Evolutionary conservation across 2,113 vertebrate genomes (phyloP).

Genomic region (Callospermophilus lateralis): DNA sequence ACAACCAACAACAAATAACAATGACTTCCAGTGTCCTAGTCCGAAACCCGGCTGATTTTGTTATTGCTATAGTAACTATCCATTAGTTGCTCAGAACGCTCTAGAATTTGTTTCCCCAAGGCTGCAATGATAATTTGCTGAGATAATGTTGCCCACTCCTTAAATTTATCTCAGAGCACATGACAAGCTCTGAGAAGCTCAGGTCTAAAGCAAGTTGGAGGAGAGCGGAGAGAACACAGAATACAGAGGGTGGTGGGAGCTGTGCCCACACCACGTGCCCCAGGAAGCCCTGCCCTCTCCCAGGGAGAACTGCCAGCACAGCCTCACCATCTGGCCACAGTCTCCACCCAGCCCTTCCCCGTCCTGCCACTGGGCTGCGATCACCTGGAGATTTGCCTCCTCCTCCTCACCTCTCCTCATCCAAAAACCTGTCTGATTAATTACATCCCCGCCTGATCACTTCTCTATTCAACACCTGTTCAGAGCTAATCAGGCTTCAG

Average conservation of each 20-base stretch:
- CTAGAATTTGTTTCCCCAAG: constrained; percentile 10
- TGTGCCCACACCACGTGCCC: rapidly evolving
- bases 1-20: constrained; percentile 53
- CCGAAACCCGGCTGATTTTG: constrained; percentile 32
- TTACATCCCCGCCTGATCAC: neutral
- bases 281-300: neutral
- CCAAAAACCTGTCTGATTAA: constrained; percentile 25
- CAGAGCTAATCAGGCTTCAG: constrained; percentile 54
- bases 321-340: neutral
- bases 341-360: neutral
- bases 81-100: constrained; percentile 43
- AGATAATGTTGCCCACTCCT: neutral
- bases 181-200: neutral
- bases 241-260: rapidly evolving
- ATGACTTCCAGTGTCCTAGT: constrained; percentile 5
- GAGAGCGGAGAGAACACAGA: too few relatives aligned
- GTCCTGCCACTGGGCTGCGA: too few relatives aligned
- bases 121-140: neutral
- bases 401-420: neutral
- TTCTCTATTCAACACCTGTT: constrained; percentile 60
- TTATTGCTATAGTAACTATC: constrained; percentile 73
- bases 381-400: neutral
- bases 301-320: rapidly evolving
- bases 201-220: neutral
- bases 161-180: neutral